Percentiles rank a stretch among this genome's conserved stretches.
Evolutionary conservation across 2,888 invertebrate species (phyloP).

Genomic region (Atherix ibis): DNA sequence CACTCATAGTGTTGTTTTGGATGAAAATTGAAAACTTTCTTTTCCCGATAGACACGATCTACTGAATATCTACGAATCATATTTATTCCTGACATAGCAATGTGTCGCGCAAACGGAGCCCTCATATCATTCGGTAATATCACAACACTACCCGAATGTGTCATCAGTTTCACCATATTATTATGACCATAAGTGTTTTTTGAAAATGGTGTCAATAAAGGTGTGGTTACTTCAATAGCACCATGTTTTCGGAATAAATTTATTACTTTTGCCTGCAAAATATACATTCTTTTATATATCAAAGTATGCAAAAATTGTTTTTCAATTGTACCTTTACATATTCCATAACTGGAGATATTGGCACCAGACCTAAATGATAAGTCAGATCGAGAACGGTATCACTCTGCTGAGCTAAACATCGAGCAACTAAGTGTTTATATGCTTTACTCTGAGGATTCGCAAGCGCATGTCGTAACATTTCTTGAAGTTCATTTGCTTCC

Average conservation of each 20-base stretch:
- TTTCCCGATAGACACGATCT: slow-evolving; percentile 73
- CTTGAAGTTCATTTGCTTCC: slow-evolving; percentile 73
- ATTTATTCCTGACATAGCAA: slow-evolving; percentile 63
- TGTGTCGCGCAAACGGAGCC: slow-evolving; percentile 64
- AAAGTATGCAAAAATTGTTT: background rate
- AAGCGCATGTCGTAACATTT: slow-evolving; percentile 65
- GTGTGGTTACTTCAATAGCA: slow-evolving; percentile 61
- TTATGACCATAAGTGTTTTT: slow-evolving; percentile 25
- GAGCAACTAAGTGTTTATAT: slow-evolving; percentile 50
- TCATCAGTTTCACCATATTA: slow-evolving; percentile 62
- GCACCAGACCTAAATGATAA: slow-evolving; percentile 50
- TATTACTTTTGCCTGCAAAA: slow-evolving; percentile 25
- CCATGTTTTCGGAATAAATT: slow-evolving; percentile 61
- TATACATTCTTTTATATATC: slow-evolving; percentile 11
- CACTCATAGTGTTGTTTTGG: slow-evolving; percentile 82
- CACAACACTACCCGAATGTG: slow-evolving; percentile 69
- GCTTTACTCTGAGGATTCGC: slow-evolving; percentile 64
- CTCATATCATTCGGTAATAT: slow-evolving; percentile 72
- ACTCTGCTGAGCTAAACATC: slow-evolving; percentile 30
- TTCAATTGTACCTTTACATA: slow-evolving; percentile 22
- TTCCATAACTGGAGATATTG: slow-evolving; percentile 30
- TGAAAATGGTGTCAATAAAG: slow-evolving; percentile 63
- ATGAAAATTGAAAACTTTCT: slow-evolving; percentile 63
- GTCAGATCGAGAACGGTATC: slow-evolving; percentile 47
- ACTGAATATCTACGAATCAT: slow-evolving; percentile 72